Conservation (phyloP, 2,797 vertebrate genomes). For the Silurus aristotelis region DNA sequence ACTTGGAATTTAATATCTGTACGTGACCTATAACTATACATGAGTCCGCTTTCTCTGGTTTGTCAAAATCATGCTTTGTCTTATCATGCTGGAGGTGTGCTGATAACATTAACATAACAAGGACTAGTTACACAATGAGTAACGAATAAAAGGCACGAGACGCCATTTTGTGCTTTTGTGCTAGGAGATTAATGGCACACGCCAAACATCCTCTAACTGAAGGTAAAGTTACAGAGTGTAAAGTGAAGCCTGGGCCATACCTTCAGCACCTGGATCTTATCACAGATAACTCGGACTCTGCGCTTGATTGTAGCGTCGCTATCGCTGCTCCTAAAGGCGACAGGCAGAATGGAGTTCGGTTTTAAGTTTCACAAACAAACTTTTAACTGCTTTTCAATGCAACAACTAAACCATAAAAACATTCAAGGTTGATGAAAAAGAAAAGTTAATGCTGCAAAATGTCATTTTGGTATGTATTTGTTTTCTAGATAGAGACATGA, state of each 20-base stretch:
- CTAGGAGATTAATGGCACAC: neutral
- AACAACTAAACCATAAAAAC: neutral
- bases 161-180: neutral
- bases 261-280: conserved; percentile 80
- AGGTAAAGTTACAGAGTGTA: conserved; percentile 21
- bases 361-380: neutral
- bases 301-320: conserved; percentile 76
- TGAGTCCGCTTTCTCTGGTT: neutral
- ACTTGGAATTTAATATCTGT: too few species aligned
- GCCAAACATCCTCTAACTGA: neutral
- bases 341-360: neutral
- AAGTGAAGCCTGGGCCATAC: conserved; percentile 65
- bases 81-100: neutral
- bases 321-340: conserved; percentile 75
- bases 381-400: neutral
- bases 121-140: neutral
- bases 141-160: neutral
- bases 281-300: conserved; percentile 80
- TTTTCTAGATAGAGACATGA: neutral
- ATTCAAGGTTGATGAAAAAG: neutral
- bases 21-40: neutral
- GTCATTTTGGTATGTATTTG: neutral
- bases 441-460: neutral
- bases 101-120: conserved; percentile 1
- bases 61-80: neutral